Base-by-base conservation (phyloP, 2,797 vertebrate species). In the Rhinophrynus dorsalis region DNA sequence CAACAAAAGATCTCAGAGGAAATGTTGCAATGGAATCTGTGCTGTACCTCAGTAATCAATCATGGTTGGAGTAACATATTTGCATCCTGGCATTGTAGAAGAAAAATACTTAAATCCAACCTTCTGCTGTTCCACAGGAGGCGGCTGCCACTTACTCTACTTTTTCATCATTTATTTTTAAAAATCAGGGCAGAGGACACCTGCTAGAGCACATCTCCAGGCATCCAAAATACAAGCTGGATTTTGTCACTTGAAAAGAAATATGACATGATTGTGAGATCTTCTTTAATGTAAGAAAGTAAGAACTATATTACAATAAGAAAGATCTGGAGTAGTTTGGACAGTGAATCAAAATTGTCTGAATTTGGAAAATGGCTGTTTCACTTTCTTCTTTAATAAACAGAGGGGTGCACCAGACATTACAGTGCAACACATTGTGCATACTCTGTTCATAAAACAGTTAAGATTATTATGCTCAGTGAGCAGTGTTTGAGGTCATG, bases 1-100 rank as follows among this genome's bases (percentile, higher is more conserved):
- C 69, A 73, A 52, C 62, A 59, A 40, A 58, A 73, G 42, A 66
- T 73, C 69, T 73, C 69, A 8, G 9, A 73, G 69, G 69, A 66
- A 66, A 66, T 73, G 62, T 66, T 59, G 61, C 59, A 66, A 73
- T 44, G 61, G 69, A 73, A 66, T 73, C 62, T 58, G 44, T 59
- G 45, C 27, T 66, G 54, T 35, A 73, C 61, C 62, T 66, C 13
- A 30, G 69, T 66, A 73, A 73, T 73, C 69, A 73, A 73, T 73
- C 69, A 73, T 27, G 15, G 55, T 20, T 40, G 20, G 37, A 73
- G 63, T 48, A 73, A 73, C 62, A 73, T 64, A 65, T 73, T 73
- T 73, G 69, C 69, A 73, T 73, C 62, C 55, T 66, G 62, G 61
- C 69, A 66, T 73, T 73, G 54, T 18, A 33, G 40, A 66, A 29